These are phyloP conservation scores for Furnarius figulus DNA, from an alignment of 2,113 vertebrate species.

Conservation along the genomic window DNA sequence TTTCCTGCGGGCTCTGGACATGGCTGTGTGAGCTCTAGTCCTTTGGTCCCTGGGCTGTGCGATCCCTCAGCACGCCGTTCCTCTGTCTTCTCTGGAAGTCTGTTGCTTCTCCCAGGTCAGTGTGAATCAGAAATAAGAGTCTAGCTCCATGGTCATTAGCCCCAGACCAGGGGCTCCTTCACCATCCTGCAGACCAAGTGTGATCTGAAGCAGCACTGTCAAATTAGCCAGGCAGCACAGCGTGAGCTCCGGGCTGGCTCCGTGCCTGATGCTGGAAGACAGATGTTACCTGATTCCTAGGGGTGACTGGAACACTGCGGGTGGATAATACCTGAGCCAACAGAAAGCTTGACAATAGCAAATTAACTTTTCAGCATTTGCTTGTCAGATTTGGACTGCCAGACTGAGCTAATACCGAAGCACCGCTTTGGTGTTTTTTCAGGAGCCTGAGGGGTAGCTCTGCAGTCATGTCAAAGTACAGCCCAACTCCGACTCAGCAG, in stretches of 20 bases:
- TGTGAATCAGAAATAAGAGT: not conserved
- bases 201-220: constrained; percentile 26
- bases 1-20: not conserved
- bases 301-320: not conserved
- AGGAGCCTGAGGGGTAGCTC: not conserved
- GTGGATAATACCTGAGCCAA: constrained; percentile 13
- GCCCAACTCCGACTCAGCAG: not conserved
- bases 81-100: not conserved
- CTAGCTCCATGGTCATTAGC: not conserved
- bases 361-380: constrained; percentile 45
- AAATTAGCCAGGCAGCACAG: constrained; percentile 12
- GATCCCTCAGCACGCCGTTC: accelerated
- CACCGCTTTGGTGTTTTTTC: not conserved
- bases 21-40: accelerated
- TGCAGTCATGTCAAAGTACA: not conserved
- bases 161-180: not conserved
- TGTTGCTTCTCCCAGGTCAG: not conserved
- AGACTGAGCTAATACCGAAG: constrained; percentile 1
- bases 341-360: constrained; percentile 24
- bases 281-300: constrained; percentile 56
- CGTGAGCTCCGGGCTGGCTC: not conserved
- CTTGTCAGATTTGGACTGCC: constrained; percentile 9
- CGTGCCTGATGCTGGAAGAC: constrained; percentile 31
- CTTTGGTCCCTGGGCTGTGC: not conserved
- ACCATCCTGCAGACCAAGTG: constrained; percentile 15